Percentiles rank a stretch among this genome's conserved stretches.
phyloP scores from a whole-genome alignment of 2,113 vertebrate genomes.

The Caranx melampygus region DNA sequence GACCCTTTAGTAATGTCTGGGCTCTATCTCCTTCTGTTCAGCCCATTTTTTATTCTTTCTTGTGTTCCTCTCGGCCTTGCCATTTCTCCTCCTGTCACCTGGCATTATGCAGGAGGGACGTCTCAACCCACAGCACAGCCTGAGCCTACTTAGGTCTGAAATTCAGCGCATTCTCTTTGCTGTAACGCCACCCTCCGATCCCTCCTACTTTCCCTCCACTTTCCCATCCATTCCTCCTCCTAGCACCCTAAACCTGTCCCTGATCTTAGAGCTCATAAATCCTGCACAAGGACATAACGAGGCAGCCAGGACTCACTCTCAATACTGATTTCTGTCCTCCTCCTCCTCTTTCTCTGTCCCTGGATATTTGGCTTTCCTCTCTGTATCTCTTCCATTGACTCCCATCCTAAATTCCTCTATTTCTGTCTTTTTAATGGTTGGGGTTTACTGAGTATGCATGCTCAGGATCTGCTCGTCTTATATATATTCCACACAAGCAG shows the following conservation, averaged over 20 bases:
- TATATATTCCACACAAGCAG: conserved; percentile 17
- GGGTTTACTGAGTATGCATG: conserved; percentile 2
- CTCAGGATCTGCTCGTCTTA: conserved; percentile 42
- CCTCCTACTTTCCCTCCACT: conserved; percentile 56
- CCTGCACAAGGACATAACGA: conserved; percentile 77
- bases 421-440: conserved; percentile 30
- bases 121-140: conserved; percentile 53
- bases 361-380: conserved; percentile 53
- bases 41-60: conserved; percentile 35
- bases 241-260: conserved; percentile 71
- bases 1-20: conserved; percentile 51
- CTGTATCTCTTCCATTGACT: conserved; percentile 37
- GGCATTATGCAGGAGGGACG: conserved; percentile 60
- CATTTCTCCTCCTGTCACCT: conserved; percentile 67
- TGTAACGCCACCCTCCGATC: conserved; percentile 30
- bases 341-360: conserved; percentile 20
- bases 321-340: conserved; percentile 55
- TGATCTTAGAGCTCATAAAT: conserved; percentile 80
- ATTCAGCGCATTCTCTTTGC: conserved; percentile 34
- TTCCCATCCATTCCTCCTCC: conserved; percentile 56
- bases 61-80: conserved; percentile 37
- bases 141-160: conserved; percentile 39
- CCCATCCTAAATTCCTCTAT: conserved; percentile 44
- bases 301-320: conserved; percentile 67
- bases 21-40: conserved; percentile 43